Conservation (phyloP, 2,888 invertebrate genomes). For the Pogonocherus hispidulus region DNA sequence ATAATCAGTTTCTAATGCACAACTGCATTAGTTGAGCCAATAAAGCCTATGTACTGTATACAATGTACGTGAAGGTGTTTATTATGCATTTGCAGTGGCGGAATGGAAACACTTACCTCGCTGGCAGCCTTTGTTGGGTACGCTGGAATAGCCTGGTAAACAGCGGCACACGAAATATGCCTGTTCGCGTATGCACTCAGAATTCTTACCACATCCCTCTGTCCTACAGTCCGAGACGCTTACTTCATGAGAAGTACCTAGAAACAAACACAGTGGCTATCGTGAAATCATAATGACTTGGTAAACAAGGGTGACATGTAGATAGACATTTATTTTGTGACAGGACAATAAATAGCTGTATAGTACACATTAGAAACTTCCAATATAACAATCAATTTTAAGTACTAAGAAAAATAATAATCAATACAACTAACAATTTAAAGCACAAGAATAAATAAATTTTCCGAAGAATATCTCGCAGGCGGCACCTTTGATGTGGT, state of each 20-base stretch:
- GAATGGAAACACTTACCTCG: conserved; percentile 71
- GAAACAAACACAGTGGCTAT: conserved; percentile 26
- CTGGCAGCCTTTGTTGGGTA: conserved; percentile 80
- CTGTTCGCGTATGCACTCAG: conserved; percentile 89
- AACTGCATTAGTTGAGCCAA: conserved; percentile 58
- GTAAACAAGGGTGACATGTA: too few relatives aligned
- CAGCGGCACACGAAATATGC: conserved; percentile 88
- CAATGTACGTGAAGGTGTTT: conserved; percentile 45
- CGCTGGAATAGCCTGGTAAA: conserved; percentile 81
- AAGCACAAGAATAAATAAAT: too few relatives aligned
- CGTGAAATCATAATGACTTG: too few relatives aligned
- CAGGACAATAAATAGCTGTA: too few relatives aligned
- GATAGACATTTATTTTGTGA: too few relatives aligned
- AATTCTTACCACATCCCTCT: conserved; percentile 86
- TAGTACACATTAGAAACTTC: too few relatives aligned
- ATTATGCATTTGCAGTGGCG: conserved; percentile 25
- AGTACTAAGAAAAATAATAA: too few relatives aligned
- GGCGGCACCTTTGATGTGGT: too few relatives aligned
- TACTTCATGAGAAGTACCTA: conserved; percentile 73
- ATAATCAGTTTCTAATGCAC: conserved; percentile 51
- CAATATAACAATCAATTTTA: too few relatives aligned
- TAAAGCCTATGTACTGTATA: conserved; percentile 63
- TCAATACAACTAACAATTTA: too few relatives aligned
- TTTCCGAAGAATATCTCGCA: too few relatives aligned
- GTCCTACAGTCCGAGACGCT: conserved; percentile 84